Evolutionary conservation across 2,888 invertebrate species (phyloP).

Genomic region (Eupithecia exiguata): DNA sequence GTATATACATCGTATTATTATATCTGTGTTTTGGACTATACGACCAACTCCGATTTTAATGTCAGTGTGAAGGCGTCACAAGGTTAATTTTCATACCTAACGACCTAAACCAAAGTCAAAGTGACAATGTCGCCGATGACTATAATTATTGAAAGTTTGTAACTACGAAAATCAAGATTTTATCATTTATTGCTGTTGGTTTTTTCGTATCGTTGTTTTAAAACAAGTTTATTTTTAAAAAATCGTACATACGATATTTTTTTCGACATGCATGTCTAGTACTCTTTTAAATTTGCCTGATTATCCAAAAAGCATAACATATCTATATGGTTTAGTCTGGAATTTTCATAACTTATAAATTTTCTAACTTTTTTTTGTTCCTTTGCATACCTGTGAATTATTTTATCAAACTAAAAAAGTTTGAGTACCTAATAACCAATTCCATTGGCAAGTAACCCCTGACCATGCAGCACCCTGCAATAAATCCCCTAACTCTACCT

Average conservation of each 20-base stretch:
- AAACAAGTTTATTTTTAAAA: no score
- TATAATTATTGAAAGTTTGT: not conserved
- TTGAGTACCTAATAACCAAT: constrained; percentile 14
- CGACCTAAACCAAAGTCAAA: constrained; percentile 5
- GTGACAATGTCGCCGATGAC: not conserved
- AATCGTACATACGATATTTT: not conserved
- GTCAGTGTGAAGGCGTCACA: not conserved
- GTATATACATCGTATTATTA: no score
- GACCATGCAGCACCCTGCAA: constrained; percentile 12
- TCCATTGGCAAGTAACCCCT: constrained; percentile 11
- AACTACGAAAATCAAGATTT: not conserved
- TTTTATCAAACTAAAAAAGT: no score
- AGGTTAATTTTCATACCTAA: not conserved
- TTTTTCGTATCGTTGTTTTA: not conserved
- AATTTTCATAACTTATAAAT: not conserved
- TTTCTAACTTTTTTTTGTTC: no score
- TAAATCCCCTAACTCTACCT: constrained; percentile 17
- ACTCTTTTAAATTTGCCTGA: not conserved
- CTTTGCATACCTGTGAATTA: no score
- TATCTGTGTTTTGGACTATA: not conserved
- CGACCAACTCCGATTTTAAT: not conserved
- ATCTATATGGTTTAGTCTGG: not conserved
- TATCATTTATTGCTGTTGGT: not conserved
- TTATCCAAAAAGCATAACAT: not conserved
- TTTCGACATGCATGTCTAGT: not conserved